Evolutionary conservation across 2,113 vertebrate species (phyloP), one percentile per base, ranked within the genome.

Genomic region (Engystomops pustulosus): DNA sequence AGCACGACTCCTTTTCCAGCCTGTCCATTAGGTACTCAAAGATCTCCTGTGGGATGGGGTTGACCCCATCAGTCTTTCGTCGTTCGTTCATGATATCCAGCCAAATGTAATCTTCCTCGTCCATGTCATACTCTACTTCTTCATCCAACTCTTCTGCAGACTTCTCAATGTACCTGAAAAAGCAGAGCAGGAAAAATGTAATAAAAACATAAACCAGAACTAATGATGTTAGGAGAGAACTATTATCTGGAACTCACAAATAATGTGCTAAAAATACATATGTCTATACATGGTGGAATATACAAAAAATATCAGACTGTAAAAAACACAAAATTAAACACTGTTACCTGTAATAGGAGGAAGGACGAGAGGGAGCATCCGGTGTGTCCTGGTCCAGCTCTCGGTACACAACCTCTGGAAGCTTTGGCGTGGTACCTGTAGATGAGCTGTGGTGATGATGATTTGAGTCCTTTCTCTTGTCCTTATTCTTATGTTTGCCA

Each of bases 31-130:
- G 92, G 86, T 98, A 99, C 88, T 99, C 98, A 68, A 99, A 99
- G 83, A 98, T 95, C 89, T 99, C 97, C 90, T 99, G 98, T 1
- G 98, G 97, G 84, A 99, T 98, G 41, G 94, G 95, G 5, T 96
- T 95, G 85, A 99, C 97, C 0, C 97, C 95, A 38, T 99, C 98
- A 0, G 94, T 95, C 89, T 96, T 96, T 81, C 98, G 93, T 51
- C 96, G 95, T 90, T 99, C 97, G 0, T 99, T 99, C 98, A 99
- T 99, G 89, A 99, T 98, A 89, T 98, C 98, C 69, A 99, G 93
- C 98, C 98, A 99, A 90, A 99, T 99, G 88, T 98, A 99, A 89
- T 99, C 98, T 86, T 99, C 98, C 88, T 99, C 98, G 0, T 99
- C 98, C 83, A 99, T 99, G 89, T 99, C 98, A 0, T 99, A 99